A percentile compares a stretch with the other conserved stretches of the same genome.
These are phyloP conservation scores for Monodelphis domestica DNA, from an alignment of 2,797 vertebrate species.

Conservation along the genomic window DNA sequence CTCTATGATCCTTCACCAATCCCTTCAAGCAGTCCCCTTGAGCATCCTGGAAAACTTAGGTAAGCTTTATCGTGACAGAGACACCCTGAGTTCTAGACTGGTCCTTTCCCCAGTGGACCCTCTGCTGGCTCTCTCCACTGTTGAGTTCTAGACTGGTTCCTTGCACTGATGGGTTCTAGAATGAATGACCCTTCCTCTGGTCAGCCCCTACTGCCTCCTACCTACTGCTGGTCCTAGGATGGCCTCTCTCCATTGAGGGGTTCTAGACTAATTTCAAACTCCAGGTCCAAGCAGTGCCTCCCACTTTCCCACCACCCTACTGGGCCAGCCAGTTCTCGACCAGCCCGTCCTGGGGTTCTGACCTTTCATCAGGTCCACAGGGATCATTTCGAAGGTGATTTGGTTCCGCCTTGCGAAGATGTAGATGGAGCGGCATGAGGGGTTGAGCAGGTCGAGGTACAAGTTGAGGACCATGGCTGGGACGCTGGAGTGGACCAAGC, in stretches of 20 bases:
- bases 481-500: neutral
- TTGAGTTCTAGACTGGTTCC: neutral
- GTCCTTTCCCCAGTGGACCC: neutral
- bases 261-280: neutral
- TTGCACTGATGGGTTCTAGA: neutral
- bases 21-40: too few species aligned
- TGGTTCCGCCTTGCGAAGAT: constrained; percentile 86
- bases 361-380: constrained; percentile 82
- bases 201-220: neutral
- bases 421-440: constrained; percentile 87
- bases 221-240: neutral
- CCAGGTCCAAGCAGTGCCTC: neutral
- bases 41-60: neutral
- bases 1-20: neutral
- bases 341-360: neutral
- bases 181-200: neutral
- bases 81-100: neutral
- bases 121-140: neutral
- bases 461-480: constrained; percentile 79
- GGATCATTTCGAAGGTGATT: constrained; percentile 84
- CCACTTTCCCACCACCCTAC: neutral
- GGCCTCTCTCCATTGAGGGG: neutral
- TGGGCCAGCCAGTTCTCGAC: neutral
- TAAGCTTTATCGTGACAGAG: neutral
- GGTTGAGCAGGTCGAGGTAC: constrained; percentile 85